These are phyloP conservation scores for Strigamia transsilvanica DNA, from an alignment of 2,888 invertebrate genomes.

Conservation along the genomic window DNA sequence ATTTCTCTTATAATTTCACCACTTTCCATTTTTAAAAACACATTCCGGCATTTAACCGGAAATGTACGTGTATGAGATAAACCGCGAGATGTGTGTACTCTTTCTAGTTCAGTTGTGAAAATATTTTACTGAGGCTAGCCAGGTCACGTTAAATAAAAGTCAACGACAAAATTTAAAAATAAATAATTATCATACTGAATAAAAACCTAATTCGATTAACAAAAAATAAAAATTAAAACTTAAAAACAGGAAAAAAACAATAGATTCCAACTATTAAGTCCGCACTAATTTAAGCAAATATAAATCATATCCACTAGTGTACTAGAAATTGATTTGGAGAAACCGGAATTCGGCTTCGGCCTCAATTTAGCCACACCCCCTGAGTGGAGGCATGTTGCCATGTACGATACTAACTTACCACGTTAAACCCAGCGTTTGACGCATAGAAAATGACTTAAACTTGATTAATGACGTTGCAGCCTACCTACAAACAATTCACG, in stretches of 20 bases:
- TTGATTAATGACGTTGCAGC: neutral
- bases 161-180: neutral
- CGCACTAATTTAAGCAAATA: neutral
- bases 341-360: slow-evolving; percentile 43
- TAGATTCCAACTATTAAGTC: neutral
- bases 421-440: neutral
- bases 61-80: neutral
- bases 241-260: neutral
- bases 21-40: neutral
- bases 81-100: neutral
- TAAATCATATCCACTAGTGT: neutral
- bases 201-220: neutral
- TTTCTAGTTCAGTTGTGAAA: neutral
- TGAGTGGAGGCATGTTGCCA: slow-evolving; percentile 39
- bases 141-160: neutral
- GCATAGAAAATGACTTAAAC: slow-evolving; percentile 5
- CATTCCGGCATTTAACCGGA: slow-evolving; percentile 14
- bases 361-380: slow-evolving; percentile 42
- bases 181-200: neutral
- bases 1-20: neutral
- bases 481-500: neutral
- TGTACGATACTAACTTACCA: slow-evolving; percentile 8
- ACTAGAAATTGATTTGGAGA: neutral
- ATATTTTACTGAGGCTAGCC: neutral
- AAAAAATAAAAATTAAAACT: neutral